Evolutionary conservation across 2,797 vertebrate species (phyloP), one percentile per base, ranked within the genome.

Genomic region (Clarias fuscus): DNA sequence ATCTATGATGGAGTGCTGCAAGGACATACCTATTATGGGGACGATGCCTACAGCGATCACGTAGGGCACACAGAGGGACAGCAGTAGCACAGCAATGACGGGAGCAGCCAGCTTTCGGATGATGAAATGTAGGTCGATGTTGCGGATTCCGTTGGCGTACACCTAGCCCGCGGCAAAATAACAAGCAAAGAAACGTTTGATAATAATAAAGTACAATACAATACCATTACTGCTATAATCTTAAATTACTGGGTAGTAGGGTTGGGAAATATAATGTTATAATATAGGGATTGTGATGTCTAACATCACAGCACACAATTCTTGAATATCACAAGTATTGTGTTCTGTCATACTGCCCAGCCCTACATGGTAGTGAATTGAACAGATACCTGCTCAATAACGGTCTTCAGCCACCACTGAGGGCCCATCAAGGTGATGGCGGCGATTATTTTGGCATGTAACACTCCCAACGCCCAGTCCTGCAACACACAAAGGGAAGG

Each of bases 51-150:
- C 95, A 76, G 98, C 96, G 48, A 99, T 97, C 90, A 99, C 95
- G 58, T 99, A 99, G 0, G 98, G 98, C 83, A 99, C 95, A 89
- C 98, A 99, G 86, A 99, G 93, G 22, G 98, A 99, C 88, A 99
- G 94, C 83, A 99, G 91, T 81, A 99, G 94, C 87, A 99, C 97
- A 13, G 97, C 96, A 92, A 99, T 99, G 64, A 99, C 98, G 0
- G 98, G 98, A 10, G 97, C 97, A 4, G 98, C 98, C 93, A 99
- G 95, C 89, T 97, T 99, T 20, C 96, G 95, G 90, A 99, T 96
- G 90, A 99, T 99, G 92, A 99, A 99, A 86, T 99, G 97, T 78
- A 99, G 97, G 89, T 99, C 98, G 61, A 99, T 99, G 94, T 99
- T 99, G 86, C 98, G 97, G 92, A 99, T 99, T 1, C 98, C 98